phyloP scores from a whole-genome alignment of 2,888 invertebrate species.

The Rhagonycha fulva region DNA sequence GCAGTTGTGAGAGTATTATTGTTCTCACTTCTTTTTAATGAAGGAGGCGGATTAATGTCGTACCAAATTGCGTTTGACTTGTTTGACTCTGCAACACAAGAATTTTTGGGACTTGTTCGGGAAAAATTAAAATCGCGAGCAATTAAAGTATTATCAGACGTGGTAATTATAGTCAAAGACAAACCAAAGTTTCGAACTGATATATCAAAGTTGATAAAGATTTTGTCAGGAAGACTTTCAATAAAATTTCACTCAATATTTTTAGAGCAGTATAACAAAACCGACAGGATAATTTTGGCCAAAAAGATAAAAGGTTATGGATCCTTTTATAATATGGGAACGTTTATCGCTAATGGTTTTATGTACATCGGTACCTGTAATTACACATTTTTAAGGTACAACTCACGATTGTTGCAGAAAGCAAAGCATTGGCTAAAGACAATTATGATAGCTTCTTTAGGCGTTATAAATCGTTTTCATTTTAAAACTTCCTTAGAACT shows the following conservation, averaged over 20 bases:
- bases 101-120: conserved; percentile 87
- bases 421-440: conserved; percentile 99
- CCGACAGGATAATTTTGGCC: conserved; percentile 91
- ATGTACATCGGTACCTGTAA: conserved; percentile 99
- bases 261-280: conserved; percentile 96
- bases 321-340: too few species aligned
- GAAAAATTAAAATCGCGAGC: conserved; percentile 64
- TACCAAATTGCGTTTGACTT: conserved; percentile 99
- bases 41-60: conserved; percentile 89
- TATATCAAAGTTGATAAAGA: too few species aligned
- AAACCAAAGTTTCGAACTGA: conserved; percentile 84
- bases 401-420: conserved; percentile 96
- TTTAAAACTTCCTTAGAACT: conserved; percentile 95
- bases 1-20: conserved; percentile 94
- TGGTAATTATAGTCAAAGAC: conserved; percentile 74
- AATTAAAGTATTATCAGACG: too few species aligned
- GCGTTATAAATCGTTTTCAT: conserved; percentile 96
- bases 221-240: conserved; percentile 94
- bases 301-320: too few species aligned
- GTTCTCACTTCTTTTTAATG: conserved; percentile 78
- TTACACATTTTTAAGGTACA: conserved; percentile 96
- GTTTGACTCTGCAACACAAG: conserved; percentile 98
- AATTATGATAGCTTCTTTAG: conserved; percentile 96
- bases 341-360: conserved; percentile 97
- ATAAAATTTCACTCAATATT: conserved; percentile 97